Percentiles rank a stretch among this genome's conserved stretches.
Evolutionary conservation across 2,113 vertebrate species (phyloP).

Genomic region (Seriola aureovittata): DNA sequence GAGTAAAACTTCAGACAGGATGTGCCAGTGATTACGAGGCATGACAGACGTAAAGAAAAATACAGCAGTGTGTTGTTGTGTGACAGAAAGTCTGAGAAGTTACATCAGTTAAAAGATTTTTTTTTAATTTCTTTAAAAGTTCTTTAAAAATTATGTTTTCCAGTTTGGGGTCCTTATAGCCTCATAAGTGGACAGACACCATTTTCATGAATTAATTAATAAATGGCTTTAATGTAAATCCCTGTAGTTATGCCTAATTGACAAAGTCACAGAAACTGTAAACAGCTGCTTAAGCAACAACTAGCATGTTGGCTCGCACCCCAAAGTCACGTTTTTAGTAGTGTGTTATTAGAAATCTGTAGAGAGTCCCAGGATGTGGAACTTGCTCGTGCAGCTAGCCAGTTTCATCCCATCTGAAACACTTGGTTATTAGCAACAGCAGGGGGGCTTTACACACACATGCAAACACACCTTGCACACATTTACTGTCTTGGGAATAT

Average conservation of each 20-base stretch:
- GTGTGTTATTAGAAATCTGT: slow-evolving; percentile 34
- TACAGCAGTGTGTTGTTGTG: background rate
- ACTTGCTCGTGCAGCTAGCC: slow-evolving; percentile 25
- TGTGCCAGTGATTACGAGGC: slow-evolving; percentile 23
- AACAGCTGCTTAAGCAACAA: background rate
- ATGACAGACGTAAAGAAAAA: background rate
- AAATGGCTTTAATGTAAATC: background rate
- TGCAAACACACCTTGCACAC: background rate
- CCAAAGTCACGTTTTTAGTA: slow-evolving; percentile 26
- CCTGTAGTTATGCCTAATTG: background rate
- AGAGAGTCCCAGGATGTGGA: background rate
- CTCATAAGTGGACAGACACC: background rate
- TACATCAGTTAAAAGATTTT: background rate
- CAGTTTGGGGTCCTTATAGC: background rate
- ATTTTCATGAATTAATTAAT: background rate
- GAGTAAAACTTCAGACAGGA: slow-evolving; percentile 38
- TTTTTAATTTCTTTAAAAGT: no score
- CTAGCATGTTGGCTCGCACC: slow-evolving; percentile 7
- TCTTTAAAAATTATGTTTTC: no score
- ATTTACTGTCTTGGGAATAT: background rate
- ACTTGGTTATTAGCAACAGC: slow-evolving; percentile 40
- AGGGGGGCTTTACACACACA: background rate
- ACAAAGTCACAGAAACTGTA: background rate
- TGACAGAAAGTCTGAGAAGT: background rate
- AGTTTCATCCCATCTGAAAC: slow-evolving; percentile 23